phyloP scores from a whole-genome alignment of 2,888 invertebrate species.

The Lutraria lutraria region DNA sequence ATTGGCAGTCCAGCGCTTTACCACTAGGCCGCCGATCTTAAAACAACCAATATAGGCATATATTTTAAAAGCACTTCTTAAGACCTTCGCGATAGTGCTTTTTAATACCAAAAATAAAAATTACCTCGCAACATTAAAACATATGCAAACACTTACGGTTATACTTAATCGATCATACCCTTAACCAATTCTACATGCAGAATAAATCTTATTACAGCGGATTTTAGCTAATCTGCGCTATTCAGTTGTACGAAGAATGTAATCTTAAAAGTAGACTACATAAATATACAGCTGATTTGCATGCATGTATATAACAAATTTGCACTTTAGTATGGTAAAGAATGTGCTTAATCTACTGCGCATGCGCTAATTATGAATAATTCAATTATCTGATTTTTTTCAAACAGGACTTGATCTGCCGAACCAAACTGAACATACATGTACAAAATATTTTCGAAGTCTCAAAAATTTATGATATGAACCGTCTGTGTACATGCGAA shows the following conservation, averaged over 20 bases:
- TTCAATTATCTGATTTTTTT: neutral
- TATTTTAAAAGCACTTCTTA: neutral
- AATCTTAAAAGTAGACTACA: neutral
- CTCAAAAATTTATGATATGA: neutral
- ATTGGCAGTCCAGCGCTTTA: too few species aligned
- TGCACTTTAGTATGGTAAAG: neutral
- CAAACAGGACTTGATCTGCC: neutral
- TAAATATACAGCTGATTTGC: neutral
- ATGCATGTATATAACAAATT: neutral
- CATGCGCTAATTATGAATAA: neutral
- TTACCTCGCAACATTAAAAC: neutral
- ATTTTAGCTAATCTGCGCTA: neutral
- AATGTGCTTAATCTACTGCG: neutral
- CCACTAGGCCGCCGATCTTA: too few species aligned
- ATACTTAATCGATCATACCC: neutral
- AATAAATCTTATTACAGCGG: neutral
- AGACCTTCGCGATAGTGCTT: neutral
- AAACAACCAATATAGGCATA: too few species aligned
- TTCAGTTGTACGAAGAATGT: neutral
- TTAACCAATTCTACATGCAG: neutral
- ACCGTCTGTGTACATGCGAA: neutral
- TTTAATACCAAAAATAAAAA: neutral
- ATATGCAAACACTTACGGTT: neutral
- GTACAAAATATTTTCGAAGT: neutral
- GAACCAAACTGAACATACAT: neutral